Evolutionary conservation across 2,888 invertebrate species (phyloP).

Genomic region (Leptopilina syphax): DNA sequence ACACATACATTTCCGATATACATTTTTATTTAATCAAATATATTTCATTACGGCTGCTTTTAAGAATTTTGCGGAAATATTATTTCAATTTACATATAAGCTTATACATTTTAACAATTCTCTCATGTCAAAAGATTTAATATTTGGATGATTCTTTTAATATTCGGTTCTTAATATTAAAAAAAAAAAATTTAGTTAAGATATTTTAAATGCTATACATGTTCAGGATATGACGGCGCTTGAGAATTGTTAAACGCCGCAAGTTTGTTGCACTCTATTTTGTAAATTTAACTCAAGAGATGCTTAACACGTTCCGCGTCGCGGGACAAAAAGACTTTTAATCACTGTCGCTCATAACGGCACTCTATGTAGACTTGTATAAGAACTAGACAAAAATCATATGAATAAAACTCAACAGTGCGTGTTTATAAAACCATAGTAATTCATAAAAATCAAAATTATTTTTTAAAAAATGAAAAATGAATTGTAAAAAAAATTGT

Average conservation of each 20-base stretch:
- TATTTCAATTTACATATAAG: too few relatives aligned
- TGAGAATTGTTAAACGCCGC: background rate
- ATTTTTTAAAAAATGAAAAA: too few relatives aligned
- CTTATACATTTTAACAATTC: too few relatives aligned
- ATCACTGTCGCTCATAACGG: conserved; percentile 5
- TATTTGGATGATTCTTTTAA: too few relatives aligned
- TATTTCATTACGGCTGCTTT: too few relatives aligned
- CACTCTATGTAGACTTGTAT: background rate
- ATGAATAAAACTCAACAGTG: background rate
- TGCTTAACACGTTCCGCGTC: conserved; percentile 11
- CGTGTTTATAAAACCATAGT: background rate
- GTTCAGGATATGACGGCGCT: background rate
- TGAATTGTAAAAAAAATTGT: too few relatives aligned
- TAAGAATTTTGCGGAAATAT: too few relatives aligned
- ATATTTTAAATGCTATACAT: background rate
- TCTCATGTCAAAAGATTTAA: too few relatives aligned
- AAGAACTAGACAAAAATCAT: background rate
- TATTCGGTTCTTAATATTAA: too few relatives aligned
- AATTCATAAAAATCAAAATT: too few relatives aligned
- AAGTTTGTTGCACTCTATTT: conserved; percentile 3
- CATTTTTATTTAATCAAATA: too few relatives aligned
- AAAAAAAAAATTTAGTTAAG: background rate
- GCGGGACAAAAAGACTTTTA: conserved; percentile 3
- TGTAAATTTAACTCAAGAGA: conserved; percentile 5
- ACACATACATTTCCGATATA: too few relatives aligned